Evolutionary conservation across 2,113 vertebrate species (phyloP), one percentile per base, ranked within the genome.

Genomic region (Clupea harengus): DNA sequence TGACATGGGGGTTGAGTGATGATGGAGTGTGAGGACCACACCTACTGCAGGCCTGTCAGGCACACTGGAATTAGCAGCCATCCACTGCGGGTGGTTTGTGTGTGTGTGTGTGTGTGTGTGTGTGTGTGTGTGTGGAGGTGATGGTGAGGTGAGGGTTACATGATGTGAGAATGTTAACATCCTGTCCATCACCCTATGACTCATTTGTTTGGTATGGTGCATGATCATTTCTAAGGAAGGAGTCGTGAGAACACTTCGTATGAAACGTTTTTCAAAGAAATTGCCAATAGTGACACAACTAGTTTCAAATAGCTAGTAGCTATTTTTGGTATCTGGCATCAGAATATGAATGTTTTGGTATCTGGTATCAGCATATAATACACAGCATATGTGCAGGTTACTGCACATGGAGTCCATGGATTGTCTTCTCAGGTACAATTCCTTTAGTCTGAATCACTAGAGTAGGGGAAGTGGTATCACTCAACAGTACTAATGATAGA

Each of bases 121-220:
- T 13, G 72, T 25, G 57, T 45, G 81, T 49, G 49, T 82, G 81
- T n/a, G n/a, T n/a, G n/a, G n/a, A n/a, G n/a, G n/a, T n/a, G n/a
- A n/a, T n/a, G n/a, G n/a, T n/a, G n/a, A n/a, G n/a, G n/a, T n/a
- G 28, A 72, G n/a, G 8, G 4, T 28, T 28, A 72, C 6, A 28
- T 28, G 25, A 67, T 28, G 57, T 64, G 20, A 20, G 57, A 64
- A 64, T 64, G 20, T 64, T n/a, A 64, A 64, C 22, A 5, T 28
- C 64, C 64, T 25, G 7, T 9, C 7, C n/a, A 25, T 8, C 54
- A 60, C 22, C 39, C 18, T 1, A 4, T 18, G 54, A 60, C 54
- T 60, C 18, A 22, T 8, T 22, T 20, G 1, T 60, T n/a, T 60
- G 3, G 18, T 22, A 20, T 60, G 7, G 54, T n/a, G 20, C 57